Evolutionary conservation across 2,113 vertebrate genomes (phyloP), one percentile per base, ranked within the genome.

Genomic region (Pimephales promelas): DNA sequence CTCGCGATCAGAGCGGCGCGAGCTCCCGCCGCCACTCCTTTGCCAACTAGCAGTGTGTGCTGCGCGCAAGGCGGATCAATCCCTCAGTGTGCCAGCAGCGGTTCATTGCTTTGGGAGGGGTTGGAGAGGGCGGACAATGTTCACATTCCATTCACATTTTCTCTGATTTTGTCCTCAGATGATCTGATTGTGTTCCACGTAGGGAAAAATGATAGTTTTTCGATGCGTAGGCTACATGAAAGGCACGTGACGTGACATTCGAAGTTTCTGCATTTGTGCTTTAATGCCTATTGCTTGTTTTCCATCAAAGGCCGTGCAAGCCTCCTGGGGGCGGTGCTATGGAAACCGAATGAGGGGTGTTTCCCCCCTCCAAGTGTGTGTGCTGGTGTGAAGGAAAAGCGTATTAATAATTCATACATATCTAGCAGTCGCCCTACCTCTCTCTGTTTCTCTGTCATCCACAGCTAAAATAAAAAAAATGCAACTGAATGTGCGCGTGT

Each of bases 241-340:
- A 22, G 14, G 40, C 45, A 36, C 26, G 14, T 72, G 47, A 45
- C 54, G 54, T 85, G 64, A 79, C 14, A 80, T 76, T 71, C 3
- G 2, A 56, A 64, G 77, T 71, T 49, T 79, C 24, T 24, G 6
- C 68, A 49, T 26, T 28, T 59, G 66, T 31, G 66, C 40, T 79
- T 84, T 57, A 31, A 34, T n/a, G 49, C 75, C 24, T 20, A 62
- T 75, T 82, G 83, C 26, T 70, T 82, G 83, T 70, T 87, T 85
- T 83, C 71, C 74, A 70, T 84, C 26, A 86, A 84, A 81, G 79
- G 79, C 70, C 78, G 86, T 88, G 78, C 86, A 81, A 84, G 70
- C 89, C 91, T 90, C 91, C 36, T 6, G 90, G 90, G 91, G 93
- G 92, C 91, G 94, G 92, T 94, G 90, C 93, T 92, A 95, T 95